Base-by-base conservation (phyloP, 2,888 invertebrate genomes). In the Platycheirus albimanus region DNA sequence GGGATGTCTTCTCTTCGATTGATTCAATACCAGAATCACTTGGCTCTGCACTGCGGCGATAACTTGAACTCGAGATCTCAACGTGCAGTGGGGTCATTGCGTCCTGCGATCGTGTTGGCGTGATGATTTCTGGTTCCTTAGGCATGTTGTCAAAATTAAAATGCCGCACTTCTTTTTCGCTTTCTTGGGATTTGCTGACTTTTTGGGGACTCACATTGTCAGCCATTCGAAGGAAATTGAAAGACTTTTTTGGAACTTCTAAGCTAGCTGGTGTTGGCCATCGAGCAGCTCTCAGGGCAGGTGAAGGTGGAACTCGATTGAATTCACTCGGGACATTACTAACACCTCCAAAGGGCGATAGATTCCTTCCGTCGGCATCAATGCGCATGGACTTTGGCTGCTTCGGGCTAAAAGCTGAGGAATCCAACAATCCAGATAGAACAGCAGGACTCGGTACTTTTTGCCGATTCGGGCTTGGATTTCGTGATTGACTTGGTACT, bases 191-290 rank as follows among this genome's bases (percentile, higher is more conserved):
- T 72, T 87, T 89, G n/a, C 49, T 80, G 13, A 67, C 66, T 70
- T 89, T 88, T 0, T 87, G 86, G 0, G 89, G 88, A 79, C 88
- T 89, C 0, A 91, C 85, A 75, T 90, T 91, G 69, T 91, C 91
- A 0, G 91, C 91, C 85, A 91, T 91, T 61, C 91, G 88, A 24
- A 88, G 85, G 63, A 91, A 91, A 70, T 91, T 91, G 19, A 91
- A 91, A 0, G 89, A 86, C 85, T 90, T 91, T 19, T 89, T 89
- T 3, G 85, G 79, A 1, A 86, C 76, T 30, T 84, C 86, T 58
- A 80, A 47, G 13, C 20, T 80, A 0, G 38, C 66, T 30, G 63
- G 54, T 1, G 47, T 28, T 87, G 87, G 88, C 51, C 89, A 89
- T 8, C 90, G 71, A 2, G 87, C 87, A 41, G 85, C 87, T 1